Conservation (phyloP, 2,797 vertebrate species). For the Myripristis jacobus region DNA sequence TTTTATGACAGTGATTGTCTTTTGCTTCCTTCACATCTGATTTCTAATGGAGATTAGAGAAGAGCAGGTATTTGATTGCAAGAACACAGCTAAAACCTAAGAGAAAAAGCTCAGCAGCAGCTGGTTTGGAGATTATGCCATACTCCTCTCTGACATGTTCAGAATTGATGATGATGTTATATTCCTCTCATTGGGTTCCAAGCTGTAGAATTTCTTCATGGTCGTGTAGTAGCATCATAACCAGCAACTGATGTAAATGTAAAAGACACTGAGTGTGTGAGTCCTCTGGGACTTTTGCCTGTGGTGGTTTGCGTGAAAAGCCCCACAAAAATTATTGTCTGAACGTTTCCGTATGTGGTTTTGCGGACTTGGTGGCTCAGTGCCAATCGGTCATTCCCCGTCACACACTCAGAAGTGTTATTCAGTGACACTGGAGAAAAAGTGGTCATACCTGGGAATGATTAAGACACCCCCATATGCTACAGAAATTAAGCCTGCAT, state of each 20-base stretch:
- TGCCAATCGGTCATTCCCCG: conserved; percentile 32
- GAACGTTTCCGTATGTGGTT: conserved; percentile 58
- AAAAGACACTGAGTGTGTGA: conserved; percentile 23
- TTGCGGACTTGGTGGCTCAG: conserved; percentile 27
- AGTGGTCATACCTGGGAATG: conserved; percentile 28
- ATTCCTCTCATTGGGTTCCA: conserved; percentile 23
- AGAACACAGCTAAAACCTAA: not conserved
- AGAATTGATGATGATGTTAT: conserved; percentile 18
- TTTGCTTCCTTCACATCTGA: not conserved
- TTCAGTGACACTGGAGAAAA: conserved; percentile 35
- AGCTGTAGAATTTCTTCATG: conserved; percentile 26
- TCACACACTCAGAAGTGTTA: conserved; percentile 26
- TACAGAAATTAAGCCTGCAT: conserved; percentile 18
- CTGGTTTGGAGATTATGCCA: not conserved
- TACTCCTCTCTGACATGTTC: conserved; percentile 2
- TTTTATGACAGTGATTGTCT: not conserved
- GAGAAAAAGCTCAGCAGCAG: not conserved
- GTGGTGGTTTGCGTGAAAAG: conserved; percentile 35
- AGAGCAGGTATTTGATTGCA: not conserved
- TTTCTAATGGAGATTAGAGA: conserved; percentile 26
- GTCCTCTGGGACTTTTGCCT: conserved; percentile 18
- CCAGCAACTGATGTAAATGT: conserved; percentile 30
- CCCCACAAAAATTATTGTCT: conserved; percentile 36
- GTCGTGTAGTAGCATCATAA: conserved; percentile 23
- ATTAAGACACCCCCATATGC: conserved; percentile 29